Conservation (phyloP, 2,113 vertebrate species). For the Hipposideros armiger region DNA sequence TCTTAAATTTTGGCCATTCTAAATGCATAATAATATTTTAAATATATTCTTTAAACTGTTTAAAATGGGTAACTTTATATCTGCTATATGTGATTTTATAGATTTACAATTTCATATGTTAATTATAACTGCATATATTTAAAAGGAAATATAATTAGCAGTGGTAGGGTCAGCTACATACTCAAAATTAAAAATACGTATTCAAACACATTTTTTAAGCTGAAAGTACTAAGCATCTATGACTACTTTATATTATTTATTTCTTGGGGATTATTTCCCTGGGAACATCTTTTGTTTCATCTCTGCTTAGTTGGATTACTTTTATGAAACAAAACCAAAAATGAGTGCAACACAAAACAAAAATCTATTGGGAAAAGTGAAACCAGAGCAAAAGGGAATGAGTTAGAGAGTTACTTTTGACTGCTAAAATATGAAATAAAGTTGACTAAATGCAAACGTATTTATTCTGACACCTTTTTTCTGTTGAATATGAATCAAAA, state of each 20-base stretch:
- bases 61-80: neutral
- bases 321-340: conserved; percentile 50
- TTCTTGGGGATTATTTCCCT: conserved; percentile 35
- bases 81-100: neutral
- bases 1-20: conserved; percentile 52
- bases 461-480: conserved; percentile 45
- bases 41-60: conserved; percentile 16
- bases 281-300: conserved; percentile 32
- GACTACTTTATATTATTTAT: conserved; percentile 39
- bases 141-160: conserved; percentile 26
- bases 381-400: conserved; percentile 16
- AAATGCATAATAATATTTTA: neutral
- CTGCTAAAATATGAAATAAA: conserved; percentile 37
- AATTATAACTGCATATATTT: conserved; percentile 8
- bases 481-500: neutral
- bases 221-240: neutral
- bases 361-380: neutral
- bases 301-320: conserved; percentile 47
- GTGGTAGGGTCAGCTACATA: conserved; percentile 21
- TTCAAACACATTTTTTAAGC: neutral
- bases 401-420: neutral
- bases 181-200: neutral
- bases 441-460: neutral
- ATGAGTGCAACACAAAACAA: neutral
- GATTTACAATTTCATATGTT: conserved; percentile 21